These are phyloP conservation scores for Dichetophora obliterata DNA, from an alignment of 2,888 invertebrate species.

Conservation along the genomic window DNA sequence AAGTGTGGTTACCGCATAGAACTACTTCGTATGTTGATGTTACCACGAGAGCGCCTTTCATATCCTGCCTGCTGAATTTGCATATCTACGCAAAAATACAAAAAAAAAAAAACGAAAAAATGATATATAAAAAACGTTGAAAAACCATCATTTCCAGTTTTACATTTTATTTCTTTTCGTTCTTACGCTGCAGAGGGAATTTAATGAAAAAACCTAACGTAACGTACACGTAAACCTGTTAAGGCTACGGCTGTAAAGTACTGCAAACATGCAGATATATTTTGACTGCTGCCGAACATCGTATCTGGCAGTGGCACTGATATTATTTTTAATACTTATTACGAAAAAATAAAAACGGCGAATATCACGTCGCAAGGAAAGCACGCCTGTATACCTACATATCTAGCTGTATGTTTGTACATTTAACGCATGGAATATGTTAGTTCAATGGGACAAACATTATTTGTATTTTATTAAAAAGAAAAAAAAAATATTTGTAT, in stretches of 20 bases:
- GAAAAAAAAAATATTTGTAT: no score
- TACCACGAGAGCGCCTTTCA: background rate
- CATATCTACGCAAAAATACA: background rate
- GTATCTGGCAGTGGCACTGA: no score
- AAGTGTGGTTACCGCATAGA: background rate
- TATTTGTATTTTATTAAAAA: no score
- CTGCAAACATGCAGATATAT: background rate
- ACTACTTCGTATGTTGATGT: background rate
- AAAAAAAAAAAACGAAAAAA: background rate
- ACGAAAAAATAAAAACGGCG: no score
- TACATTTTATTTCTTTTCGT: slow-evolving; percentile 7
- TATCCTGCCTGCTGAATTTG: background rate
- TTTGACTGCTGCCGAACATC: slow-evolving; percentile 1
- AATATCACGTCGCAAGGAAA: no score
- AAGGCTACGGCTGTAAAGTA: slow-evolving; percentile 1
- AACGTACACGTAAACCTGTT: background rate
- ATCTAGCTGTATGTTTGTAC: no score
- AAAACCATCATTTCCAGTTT: background rate
- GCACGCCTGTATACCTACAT: no score
- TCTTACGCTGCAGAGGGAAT: background rate
- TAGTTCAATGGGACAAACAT: no score
- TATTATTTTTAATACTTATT: no score
- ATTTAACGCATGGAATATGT: no score
- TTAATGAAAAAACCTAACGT: slow-evolving; percentile 19
- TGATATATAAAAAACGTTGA: background rate